These are phyloP conservation scores for Drosophila greeni DNA, from an alignment of 2,888 invertebrate species.

Conservation along the genomic window DNA sequence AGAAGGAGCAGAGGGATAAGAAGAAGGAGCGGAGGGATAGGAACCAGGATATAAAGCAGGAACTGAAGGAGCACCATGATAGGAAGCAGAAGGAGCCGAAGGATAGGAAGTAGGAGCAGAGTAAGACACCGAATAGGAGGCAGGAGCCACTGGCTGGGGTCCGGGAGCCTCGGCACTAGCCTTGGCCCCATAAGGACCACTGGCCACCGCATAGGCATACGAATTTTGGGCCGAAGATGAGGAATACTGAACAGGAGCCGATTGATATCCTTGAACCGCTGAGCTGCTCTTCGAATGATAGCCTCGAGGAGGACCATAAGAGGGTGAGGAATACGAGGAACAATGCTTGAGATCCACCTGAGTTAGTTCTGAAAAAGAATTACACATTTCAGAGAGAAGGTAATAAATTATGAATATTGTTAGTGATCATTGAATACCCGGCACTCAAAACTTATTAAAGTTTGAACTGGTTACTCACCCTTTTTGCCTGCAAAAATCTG, in stretches of 20 bases:
- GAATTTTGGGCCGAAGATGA: conserved; percentile 7
- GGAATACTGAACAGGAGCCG: not conserved
- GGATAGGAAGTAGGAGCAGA: not conserved
- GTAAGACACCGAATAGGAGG: conserved; percentile 11
- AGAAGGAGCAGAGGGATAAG: not conserved
- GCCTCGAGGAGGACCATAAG: not conserved
- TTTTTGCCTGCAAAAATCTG: conserved; percentile 18
- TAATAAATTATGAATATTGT: not conserved
- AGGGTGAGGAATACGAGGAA: conserved; percentile 12
- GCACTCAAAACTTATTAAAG: too few species aligned
- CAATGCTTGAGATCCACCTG: conserved; percentile 15
- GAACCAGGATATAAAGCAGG: not conserved
- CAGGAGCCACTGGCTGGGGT: conserved; percentile 5
- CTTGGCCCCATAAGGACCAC: conserved; percentile 45
- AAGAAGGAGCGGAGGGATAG: not conserved
- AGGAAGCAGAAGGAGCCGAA: not conserved
- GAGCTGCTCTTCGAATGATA: conserved; percentile 3
- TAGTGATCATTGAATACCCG: too few species aligned
- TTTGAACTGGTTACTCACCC: too few species aligned
- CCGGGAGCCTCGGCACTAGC: conserved; percentile 51
- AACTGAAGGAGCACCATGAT: not conserved
- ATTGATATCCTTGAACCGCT: not conserved
- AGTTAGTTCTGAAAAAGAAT: conserved; percentile 10
- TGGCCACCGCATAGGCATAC: conserved; percentile 40
- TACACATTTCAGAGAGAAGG: not conserved